phyloP scores from a whole-genome alignment of 2,113 vertebrate genomes.

The Electrona antarctica region DNA sequence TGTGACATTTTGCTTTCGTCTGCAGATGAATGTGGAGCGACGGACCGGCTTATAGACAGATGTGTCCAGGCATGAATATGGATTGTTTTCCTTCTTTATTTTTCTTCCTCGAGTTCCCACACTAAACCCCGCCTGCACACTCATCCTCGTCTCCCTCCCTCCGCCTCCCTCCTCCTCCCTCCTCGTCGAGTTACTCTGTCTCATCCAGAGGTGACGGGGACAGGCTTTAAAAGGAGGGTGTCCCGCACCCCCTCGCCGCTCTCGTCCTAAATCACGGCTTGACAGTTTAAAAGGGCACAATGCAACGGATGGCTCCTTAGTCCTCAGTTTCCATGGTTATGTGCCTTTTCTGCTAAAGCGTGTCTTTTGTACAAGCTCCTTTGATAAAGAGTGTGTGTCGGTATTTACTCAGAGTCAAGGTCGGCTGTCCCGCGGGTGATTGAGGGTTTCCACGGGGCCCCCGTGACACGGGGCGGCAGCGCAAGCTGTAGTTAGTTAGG shows the following conservation, averaged over 20 bases:
- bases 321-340: constrained; percentile 69
- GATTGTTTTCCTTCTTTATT: constrained; percentile 48
- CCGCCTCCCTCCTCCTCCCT: not conserved
- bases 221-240: constrained; percentile 48
- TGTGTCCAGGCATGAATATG: constrained; percentile 57
- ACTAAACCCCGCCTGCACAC: not conserved
- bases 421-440: constrained; percentile 50
- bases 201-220: constrained; percentile 49
- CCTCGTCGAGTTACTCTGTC: constrained; percentile 31
- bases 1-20: constrained; percentile 73
- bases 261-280: constrained; percentile 73
- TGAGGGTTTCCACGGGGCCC: not conserved
- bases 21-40: constrained; percentile 66
- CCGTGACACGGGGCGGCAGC: constrained; percentile 25
- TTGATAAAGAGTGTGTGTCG: constrained; percentile 61
- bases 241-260: constrained; percentile 34
- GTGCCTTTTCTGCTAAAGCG: constrained; percentile 57
- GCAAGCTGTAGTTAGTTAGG: not conserved
- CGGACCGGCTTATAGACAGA: constrained; percentile 26
- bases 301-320: constrained; percentile 65
- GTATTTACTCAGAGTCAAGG: constrained; percentile 55
- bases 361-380: constrained; percentile 44
- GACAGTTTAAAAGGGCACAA: constrained; percentile 77
- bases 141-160: constrained; percentile 13
- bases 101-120: constrained; percentile 15